phyloP scores from a whole-genome alignment of 2,113 vertebrate genomes.

The Ameiurus melas region DNA sequence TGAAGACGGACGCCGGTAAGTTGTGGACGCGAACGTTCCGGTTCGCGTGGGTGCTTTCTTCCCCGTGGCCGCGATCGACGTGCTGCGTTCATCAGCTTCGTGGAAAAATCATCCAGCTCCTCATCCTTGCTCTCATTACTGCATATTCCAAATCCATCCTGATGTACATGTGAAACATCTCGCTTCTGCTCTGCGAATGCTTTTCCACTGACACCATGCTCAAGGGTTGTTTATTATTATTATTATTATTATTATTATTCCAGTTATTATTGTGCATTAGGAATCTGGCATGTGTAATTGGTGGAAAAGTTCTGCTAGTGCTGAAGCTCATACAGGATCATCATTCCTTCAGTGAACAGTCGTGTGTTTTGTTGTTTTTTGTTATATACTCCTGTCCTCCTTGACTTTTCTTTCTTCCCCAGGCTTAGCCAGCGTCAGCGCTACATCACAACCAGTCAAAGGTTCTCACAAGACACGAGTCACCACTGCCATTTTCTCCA shows the following conservation, averaged over 20 bases:
- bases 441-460: constrained; percentile 71
- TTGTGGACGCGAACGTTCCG: neutral
- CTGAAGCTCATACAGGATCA: neutral
- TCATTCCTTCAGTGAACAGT: neutral
- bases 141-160: neutral
- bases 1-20: neutral
- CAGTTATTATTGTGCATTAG: neutral
- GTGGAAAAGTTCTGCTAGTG: neutral
- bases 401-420: constrained; percentile 25
- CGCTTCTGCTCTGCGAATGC: neutral
- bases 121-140: neutral
- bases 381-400: neutral
- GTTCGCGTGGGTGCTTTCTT: neutral
- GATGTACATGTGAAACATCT: neutral
- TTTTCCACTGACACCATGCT: neutral
- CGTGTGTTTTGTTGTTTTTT: neutral
- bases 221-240: neutral
- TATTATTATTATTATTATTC: too few relatives aligned
- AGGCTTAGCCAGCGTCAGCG: constrained; percentile 80
- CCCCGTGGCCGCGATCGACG: neutral
- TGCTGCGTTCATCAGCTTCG: neutral
- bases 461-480: constrained; percentile 75
- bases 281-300: neutral
- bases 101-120: neutral
- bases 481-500: constrained; percentile 87